Percentiles rank a stretch among this genome's conserved stretches.
phyloP scores from a whole-genome alignment of 2,797 vertebrate genomes.

The Rhabdomys pumilio region DNA sequence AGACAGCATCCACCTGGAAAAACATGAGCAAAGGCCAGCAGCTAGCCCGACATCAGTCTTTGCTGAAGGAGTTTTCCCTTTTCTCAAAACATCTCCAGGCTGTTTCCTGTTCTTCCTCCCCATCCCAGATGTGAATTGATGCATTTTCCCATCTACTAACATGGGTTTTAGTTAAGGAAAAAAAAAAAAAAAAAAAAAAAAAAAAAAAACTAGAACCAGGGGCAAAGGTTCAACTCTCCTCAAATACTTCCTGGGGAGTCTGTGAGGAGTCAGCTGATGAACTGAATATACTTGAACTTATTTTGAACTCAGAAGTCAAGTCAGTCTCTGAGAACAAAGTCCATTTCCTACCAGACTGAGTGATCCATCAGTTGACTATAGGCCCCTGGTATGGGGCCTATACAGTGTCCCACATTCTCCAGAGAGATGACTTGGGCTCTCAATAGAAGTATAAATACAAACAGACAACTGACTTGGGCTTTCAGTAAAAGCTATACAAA shows the following conservation, averaged over 20 bases:
- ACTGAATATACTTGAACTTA: background rate
- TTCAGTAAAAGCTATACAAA: too few species aligned
- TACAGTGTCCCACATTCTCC: background rate
- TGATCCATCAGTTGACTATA: background rate
- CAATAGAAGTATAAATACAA: too few species aligned
- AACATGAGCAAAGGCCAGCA: accelerated
- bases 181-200: background rate
- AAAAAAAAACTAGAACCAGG: background rate
- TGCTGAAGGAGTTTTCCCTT: too few species aligned
- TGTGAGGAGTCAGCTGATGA: background rate
- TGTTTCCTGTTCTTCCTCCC: background rate
- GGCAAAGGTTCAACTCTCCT: background rate
- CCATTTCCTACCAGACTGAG: background rate
- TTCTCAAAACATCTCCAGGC: background rate
- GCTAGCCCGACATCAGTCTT: background rate
- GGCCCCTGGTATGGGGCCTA: too few species aligned
- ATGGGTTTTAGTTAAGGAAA: background rate
- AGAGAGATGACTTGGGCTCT: background rate
- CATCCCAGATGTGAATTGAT: background rate
- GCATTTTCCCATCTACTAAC: background rate
- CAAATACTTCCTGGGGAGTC: background rate
- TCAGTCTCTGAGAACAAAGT: background rate
- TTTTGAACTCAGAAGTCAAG: background rate
- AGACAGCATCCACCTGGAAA: background rate
- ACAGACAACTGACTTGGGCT: too few species aligned